Percentiles rank a stretch among this genome's conserved stretches.
Evolutionary conservation across 2,888 invertebrate species (phyloP).

Genomic region (Myopa testacea): DNA sequence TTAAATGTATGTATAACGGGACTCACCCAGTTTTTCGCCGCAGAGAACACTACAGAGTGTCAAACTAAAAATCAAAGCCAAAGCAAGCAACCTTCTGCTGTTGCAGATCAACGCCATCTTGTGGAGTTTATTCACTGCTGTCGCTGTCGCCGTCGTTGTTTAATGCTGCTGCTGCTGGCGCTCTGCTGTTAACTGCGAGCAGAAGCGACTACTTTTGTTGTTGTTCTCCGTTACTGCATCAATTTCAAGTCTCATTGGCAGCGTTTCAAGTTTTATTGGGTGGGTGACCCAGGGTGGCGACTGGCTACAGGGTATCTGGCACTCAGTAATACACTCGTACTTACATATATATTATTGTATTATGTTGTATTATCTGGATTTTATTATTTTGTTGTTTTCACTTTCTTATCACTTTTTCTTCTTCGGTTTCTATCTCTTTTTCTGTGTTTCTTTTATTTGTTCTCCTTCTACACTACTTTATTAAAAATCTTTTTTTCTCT

Average conservation of each 20-base stretch:
- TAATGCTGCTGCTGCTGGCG: background rate
- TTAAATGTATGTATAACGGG: background rate
- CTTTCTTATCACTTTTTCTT: background rate
- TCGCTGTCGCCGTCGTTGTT: background rate
- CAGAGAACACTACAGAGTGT: conserved; percentile 50
- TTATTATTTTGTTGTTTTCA: background rate
- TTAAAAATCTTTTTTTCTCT: too few species aligned
- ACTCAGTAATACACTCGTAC: too few species aligned
- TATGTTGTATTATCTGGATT: background rate
- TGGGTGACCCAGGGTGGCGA: background rate
- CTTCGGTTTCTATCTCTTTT: too few species aligned
- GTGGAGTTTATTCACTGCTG: background rate
- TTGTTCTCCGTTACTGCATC: conserved; percentile 6
- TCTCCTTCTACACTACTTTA: too few species aligned
- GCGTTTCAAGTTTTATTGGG: conserved; percentile 5
- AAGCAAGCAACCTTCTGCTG: conserved; percentile 6
- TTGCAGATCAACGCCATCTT: background rate
- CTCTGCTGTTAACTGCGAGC: background rate
- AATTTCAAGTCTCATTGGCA: conserved; percentile 29
- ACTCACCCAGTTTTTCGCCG: conserved; percentile 64
- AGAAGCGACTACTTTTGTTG: background rate
- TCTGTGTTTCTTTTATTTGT: too few species aligned
- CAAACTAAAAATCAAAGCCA: conserved; percentile 14
- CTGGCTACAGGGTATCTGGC: too few species aligned
- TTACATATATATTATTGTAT: too few species aligned